A percentile compares a stretch with the other conserved stretches of the same genome.
phyloP scores from a whole-genome alignment of 2,888 invertebrate species.

The Iselma pallidipennis region DNA sequence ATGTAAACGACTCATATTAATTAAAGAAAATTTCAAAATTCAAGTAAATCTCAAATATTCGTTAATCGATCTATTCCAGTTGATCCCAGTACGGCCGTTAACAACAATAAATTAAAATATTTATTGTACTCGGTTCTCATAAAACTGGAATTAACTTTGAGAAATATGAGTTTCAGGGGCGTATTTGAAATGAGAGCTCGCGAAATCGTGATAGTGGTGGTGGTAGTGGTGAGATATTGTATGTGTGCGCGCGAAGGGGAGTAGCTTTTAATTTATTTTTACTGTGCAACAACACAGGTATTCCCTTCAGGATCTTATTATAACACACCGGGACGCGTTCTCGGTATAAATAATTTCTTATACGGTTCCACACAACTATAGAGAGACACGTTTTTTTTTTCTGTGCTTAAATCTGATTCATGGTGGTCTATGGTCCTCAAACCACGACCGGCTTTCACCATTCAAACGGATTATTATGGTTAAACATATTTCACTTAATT shows the following conservation, averaged over 20 bases:
- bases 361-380: slow-evolving; percentile 35
- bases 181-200: slow-evolving; percentile 33
- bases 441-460: slow-evolving; percentile 15
- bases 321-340: slow-evolving; percentile 33
- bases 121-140: slow-evolving; percentile 42
- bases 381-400: slow-evolving; percentile 12
- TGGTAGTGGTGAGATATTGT: not conserved
- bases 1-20: not conserved
- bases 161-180: slow-evolving; percentile 41
- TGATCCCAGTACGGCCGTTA: not conserved
- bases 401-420: slow-evolving; percentile 21
- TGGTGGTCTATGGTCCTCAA: slow-evolving; percentile 18
- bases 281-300: slow-evolving; percentile 35
- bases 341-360: no score
- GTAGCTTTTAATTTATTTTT: slow-evolving; percentile 47
- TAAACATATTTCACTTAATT: slow-evolving; percentile 24
- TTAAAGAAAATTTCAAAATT: no score
- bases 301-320: slow-evolving; percentile 31
- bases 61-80: not conserved
- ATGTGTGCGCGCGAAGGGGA: slow-evolving; percentile 15
- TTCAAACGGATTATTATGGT: slow-evolving; percentile 14
- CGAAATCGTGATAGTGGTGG: not conserved
- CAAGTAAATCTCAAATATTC: not conserved
- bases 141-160: slow-evolving; percentile 41
- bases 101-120: slow-evolving; percentile 37